phyloP scores from a whole-genome alignment of 2,113 vertebrate genomes.

The Bothrops jararaca region DNA sequence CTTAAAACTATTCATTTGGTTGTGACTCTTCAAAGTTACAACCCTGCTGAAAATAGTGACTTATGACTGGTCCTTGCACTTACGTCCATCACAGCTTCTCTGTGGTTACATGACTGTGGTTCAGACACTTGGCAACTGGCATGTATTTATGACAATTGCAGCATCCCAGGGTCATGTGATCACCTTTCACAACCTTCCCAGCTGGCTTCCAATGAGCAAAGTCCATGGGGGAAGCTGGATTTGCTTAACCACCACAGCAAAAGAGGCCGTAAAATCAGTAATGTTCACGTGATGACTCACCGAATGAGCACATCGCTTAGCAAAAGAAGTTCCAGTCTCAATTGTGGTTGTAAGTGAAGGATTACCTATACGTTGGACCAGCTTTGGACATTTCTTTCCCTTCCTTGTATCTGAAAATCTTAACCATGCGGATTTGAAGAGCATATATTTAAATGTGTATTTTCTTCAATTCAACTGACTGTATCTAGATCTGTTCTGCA shows the following conservation, averaged over 20 bases:
- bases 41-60: too few species aligned
- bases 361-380: not conserved
- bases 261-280: not conserved
- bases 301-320: not conserved
- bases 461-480: not conserved
- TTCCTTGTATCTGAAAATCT: not conserved
- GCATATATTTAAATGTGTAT: not conserved
- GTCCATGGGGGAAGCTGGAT: not conserved
- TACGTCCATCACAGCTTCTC: too few species aligned
- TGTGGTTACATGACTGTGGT: not conserved
- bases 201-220: not conserved
- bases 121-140: too few species aligned
- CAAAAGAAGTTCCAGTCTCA: not conserved
- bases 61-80: too few species aligned
- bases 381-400: not conserved
- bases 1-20: too few species aligned
- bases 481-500: not conserved
- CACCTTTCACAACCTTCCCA: not conserved
- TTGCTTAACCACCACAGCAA: not conserved
- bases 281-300: not conserved
- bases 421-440: accelerated
- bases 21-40: too few species aligned
- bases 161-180: not conserved
- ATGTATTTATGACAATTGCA: not conserved
- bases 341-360: not conserved